phyloP scores from a whole-genome alignment of 2,888 invertebrate species.

The Hirtodrosophila alboralis region DNA sequence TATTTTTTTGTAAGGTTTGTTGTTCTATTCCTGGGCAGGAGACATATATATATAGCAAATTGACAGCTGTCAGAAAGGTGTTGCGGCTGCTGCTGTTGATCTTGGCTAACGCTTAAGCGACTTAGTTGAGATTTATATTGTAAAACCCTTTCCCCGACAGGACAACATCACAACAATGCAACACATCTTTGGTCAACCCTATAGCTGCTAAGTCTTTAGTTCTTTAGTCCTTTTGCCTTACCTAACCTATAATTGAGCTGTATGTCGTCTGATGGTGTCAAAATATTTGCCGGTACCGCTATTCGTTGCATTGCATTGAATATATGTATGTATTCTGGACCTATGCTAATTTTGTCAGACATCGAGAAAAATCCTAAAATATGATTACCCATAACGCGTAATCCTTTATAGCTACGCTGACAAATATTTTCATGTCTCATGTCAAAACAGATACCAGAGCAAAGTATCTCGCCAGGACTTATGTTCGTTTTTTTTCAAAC shows the following conservation, averaged over 20 bases:
- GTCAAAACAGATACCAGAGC: slow-evolving; percentile 59
- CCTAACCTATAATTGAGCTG: slow-evolving; percentile 43
- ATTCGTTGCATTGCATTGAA: not conserved
- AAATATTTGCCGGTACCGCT: slow-evolving; percentile 51
- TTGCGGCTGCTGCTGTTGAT: not conserved
- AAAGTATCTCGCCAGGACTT: slow-evolving; percentile 17
- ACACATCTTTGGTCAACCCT: slow-evolving; percentile 40
- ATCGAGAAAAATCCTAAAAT: slow-evolving; percentile 47
- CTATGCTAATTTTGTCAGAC: slow-evolving; percentile 62
- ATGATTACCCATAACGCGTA: slow-evolving; percentile 55
- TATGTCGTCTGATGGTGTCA: slow-evolving; percentile 46
- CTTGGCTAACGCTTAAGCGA: slow-evolving; percentile 39
- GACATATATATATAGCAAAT: too few relatives aligned
- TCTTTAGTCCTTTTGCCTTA: slow-evolving; percentile 7
- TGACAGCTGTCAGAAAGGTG: slow-evolving; percentile 2
- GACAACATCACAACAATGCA: slow-evolving; percentile 10
- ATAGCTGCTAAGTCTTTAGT: slow-evolving; percentile 9
- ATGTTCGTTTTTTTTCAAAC: slow-evolving; percentile 15
- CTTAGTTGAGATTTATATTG: slow-evolving; percentile 62
- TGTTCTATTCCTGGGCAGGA: not conserved
- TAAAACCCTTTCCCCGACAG: slow-evolving; percentile 22
- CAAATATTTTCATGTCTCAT: slow-evolving; percentile 74
- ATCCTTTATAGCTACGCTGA: slow-evolving; percentile 59
- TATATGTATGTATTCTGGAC: slow-evolving; percentile 4
- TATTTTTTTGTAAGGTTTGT: too few relatives aligned